These are phyloP conservation scores for Apodemia duryi DNA, from an alignment of 2,888 invertebrate genomes.

Conservation along the genomic window DNA sequence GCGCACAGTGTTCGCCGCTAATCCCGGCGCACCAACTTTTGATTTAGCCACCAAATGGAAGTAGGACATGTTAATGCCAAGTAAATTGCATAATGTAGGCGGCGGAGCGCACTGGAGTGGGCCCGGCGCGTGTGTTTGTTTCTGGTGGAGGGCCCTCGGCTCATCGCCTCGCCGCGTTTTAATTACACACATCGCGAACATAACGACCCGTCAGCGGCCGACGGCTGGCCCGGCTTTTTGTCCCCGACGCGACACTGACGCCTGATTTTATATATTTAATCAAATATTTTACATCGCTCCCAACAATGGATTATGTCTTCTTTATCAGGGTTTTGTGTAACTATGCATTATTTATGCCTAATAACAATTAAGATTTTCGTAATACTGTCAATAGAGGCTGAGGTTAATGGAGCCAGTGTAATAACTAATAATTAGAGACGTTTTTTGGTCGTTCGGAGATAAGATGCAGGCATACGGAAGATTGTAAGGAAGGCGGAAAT, in stretches of 20 bases:
- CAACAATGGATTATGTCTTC: not conserved
- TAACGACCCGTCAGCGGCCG: not conserved
- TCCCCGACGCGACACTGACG: not conserved
- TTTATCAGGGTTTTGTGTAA: not conserved
- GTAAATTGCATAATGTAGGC: conserved; percentile 25
- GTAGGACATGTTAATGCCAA: conserved; percentile 24
- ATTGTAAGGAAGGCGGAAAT: too few relatives aligned
- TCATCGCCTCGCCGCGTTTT: conserved; percentile 43
- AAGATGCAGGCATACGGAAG: too few relatives aligned
- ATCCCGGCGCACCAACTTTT: not conserved
- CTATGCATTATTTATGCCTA: too few relatives aligned
- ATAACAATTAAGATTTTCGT: too few relatives aligned
- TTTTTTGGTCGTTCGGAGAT: too few relatives aligned
- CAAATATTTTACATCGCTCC: not conserved
- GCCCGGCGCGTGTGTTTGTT: conserved; percentile 26
- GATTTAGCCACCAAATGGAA: conserved; percentile 17
- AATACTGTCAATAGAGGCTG: too few relatives aligned
- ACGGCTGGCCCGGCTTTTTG: not conserved
- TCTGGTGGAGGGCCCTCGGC: conserved; percentile 38
- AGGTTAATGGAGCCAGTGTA: too few relatives aligned
- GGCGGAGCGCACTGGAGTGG: conserved; percentile 22
- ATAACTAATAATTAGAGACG: too few relatives aligned
- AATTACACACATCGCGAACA: conserved; percentile 38
- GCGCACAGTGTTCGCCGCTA: not conserved
- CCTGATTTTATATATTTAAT: not conserved